Conservation (phyloP, 2,888 invertebrate species). For the Callyntrura guangdongensis region DNA sequence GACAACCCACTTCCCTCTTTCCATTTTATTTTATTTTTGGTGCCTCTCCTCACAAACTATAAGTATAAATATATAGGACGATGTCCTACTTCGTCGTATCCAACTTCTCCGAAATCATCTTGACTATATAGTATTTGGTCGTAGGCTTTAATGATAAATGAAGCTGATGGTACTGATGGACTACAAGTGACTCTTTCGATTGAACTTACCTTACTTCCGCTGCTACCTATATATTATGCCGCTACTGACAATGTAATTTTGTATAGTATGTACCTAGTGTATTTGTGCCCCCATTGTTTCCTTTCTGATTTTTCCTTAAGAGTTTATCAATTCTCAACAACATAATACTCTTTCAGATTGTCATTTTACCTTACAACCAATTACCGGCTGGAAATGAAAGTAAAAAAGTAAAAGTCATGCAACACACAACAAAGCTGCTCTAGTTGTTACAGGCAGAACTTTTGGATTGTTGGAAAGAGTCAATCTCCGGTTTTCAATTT, state of each 20-base stretch:
- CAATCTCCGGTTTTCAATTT: conserved; percentile 79
- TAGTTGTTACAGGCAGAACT: neutral
- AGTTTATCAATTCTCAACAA: conserved; percentile 27
- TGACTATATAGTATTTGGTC: neutral
- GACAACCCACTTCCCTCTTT: neutral
- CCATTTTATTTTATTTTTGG: neutral
- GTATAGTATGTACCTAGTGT: neutral
- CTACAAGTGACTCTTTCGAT: neutral
- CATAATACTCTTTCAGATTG: conserved; percentile 57
- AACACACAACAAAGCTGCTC: neutral
- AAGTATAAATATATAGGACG: neutral
- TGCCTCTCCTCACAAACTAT: neutral
- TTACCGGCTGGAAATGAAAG: conserved; percentile 78
- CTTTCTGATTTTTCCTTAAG: neutral
- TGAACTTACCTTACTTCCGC: no score
- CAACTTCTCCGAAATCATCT: neutral
- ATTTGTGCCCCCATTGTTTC: neutral
- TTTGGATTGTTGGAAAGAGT: conserved; percentile 45
- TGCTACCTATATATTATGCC: neutral
- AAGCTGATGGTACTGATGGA: no score
- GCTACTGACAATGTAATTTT: neutral
- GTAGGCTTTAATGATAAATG: no score
- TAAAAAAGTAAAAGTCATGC: conserved; percentile 24
- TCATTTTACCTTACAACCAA: conserved; percentile 70
- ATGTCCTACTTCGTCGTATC: neutral